Evolutionary conservation across 2,797 vertebrate genomes (phyloP), one percentile per base, ranked within the genome.

Genomic region (Zalophus californianus): DNA sequence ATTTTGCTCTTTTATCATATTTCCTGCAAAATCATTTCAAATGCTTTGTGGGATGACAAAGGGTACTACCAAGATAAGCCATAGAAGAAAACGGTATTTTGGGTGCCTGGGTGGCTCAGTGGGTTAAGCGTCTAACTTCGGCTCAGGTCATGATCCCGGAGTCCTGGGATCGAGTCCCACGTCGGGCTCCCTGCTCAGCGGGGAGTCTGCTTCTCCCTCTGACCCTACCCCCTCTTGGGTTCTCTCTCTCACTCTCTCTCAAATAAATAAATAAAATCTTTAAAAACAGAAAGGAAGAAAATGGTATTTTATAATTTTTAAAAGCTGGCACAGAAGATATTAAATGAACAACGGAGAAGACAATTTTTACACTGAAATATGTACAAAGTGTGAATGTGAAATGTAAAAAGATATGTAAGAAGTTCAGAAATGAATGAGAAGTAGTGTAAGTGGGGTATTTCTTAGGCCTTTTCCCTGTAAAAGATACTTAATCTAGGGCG

Each of bases 1-100:
- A 70, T 77, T 90, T 70, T 96, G 84, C 60, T 96, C 20, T 87
- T 85, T 90, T 85, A 66, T 89, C 38, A 66, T 25, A 66, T 62
- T 90, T 96, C 52, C 64, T 66, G 6, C 41, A 50, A 82, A 73
- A 62, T 68, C 21, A 41, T n/a, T 29, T 68, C 66, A 29, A 91
- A 48, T 32, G 50, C 58, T 84, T 78, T 82, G 79, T 27, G 15
- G 80, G 41, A 41, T 50, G n/a, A 78, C 54, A 15, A 48, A 92
- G 54, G 29, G 9, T 48, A 90, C 75, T 80, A 73, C 89, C 4
- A 70, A 83, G 44, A 41, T 18, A 60, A 79, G 41, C 32, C 38
- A 79, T 0, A 75, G 13, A 89, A 72, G 29, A 95, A 91, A 93
- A 79, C 50, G 6, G 1, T 35, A 48, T 58, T 91, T 56, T 48